These are phyloP conservation scores for Lepidostoma basale DNA, from an alignment of 1,140 invertebrate genomes.

Conservation along the genomic window DNA sequence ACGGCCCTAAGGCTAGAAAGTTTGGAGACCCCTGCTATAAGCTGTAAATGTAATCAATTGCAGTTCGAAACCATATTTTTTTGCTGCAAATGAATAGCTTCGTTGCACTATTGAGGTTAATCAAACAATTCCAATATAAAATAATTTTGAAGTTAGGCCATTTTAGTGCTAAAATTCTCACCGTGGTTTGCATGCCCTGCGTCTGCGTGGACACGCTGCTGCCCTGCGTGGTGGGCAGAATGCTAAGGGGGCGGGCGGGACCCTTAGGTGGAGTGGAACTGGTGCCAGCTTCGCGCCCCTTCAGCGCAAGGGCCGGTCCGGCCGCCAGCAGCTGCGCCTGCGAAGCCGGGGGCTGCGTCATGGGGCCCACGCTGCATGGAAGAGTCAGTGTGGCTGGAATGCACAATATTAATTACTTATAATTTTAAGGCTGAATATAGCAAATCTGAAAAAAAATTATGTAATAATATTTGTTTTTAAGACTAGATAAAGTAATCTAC, in stretches of 20 bases:
- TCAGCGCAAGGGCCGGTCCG: background rate
- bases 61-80: too few species aligned
- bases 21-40: too few species aligned
- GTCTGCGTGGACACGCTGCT: slow-evolving; percentile 80
- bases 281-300: slow-evolving; percentile 49
- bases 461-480: too few species aligned
- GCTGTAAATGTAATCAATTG: too few species aligned
- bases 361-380: slow-evolving; percentile 58
- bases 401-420: slow-evolving; percentile 18
- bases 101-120: too few species aligned
- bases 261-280: slow-evolving; percentile 56
- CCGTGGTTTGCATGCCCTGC: slow-evolving; percentile 16
- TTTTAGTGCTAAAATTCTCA: background rate
- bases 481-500: too few species aligned
- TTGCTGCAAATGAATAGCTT: too few species aligned
- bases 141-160: too few species aligned
- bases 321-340: slow-evolving; percentile 50
- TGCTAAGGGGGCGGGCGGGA: slow-evolving; percentile 63
- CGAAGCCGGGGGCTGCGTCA: slow-evolving; percentile 48
- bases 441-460: too few species aligned
- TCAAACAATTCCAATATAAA: too few species aligned
- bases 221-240: slow-evolving; percentile 70
- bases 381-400: slow-evolving; percentile 55
- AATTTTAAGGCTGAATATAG: too few species aligned
- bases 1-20: too few species aligned